Conservation (phyloP, 2,888 invertebrate genomes). For the Stenurella melanura region DNA sequence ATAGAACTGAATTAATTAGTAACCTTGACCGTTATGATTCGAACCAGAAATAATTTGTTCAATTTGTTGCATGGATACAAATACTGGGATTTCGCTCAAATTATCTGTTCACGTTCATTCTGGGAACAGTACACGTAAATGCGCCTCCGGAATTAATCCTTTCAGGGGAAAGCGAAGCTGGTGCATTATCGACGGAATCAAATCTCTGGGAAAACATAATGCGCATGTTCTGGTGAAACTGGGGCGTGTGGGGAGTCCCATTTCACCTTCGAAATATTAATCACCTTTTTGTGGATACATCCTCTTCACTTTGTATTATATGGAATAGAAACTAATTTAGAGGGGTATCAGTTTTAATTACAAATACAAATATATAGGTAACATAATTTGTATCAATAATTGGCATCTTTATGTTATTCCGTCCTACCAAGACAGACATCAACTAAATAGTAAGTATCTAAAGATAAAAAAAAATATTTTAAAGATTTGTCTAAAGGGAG, state of each 20-base stretch:
- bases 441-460: no score
- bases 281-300: conserved; percentile 7
- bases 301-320: neutral
- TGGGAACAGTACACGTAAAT: conserved; percentile 20
- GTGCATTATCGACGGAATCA: conserved; percentile 54
- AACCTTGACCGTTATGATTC: neutral
- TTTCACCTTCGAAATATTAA: conserved; percentile 23
- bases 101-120: conserved; percentile 17
- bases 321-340: neutral
- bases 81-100: neutral
- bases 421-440: no score
- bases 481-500: no score
- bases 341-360: neutral
- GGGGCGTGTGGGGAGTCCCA: conserved; percentile 20
- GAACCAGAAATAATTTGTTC: neutral
- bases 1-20: no score
- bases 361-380: neutral
- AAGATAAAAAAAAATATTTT: no score
- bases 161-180: conserved; percentile 32
- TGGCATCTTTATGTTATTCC: no score
- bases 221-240: conserved; percentile 47
- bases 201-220: conserved; percentile 45
- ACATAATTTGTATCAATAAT: no score
- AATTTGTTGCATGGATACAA: neutral
- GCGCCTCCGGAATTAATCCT: conserved; percentile 31